Evolutionary conservation across 2,113 vertebrate species (phyloP).

Genomic region (Sitta europaea): DNA sequence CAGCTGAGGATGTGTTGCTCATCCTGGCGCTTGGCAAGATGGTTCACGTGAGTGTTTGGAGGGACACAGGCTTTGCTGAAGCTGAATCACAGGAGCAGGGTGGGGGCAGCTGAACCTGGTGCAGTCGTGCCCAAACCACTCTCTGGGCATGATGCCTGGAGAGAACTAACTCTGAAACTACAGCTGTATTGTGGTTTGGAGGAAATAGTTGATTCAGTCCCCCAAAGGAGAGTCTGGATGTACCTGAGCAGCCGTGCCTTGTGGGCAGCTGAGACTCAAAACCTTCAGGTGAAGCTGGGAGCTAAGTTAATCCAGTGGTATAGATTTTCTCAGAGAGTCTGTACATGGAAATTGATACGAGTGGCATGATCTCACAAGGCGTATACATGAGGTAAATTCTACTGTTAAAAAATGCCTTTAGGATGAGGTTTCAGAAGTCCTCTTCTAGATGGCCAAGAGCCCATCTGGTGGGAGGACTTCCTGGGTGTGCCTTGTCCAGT

Average conservation of each 20-base stretch:
- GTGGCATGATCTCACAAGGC: background rate
- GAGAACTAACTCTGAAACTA: background rate
- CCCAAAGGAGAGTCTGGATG: background rate
- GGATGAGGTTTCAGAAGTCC: background rate
- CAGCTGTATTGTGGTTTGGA: background rate
- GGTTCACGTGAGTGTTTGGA: background rate
- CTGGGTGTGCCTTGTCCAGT: background rate
- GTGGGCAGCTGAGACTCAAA: background rate
- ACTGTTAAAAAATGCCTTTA: background rate
- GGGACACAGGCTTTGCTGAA: background rate
- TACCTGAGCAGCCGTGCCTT: background rate
- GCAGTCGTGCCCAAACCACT: background rate
- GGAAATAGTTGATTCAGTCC: background rate
- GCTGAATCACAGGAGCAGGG: rapidly evolving
- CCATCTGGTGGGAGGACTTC: background rate
- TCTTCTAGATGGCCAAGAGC: background rate
- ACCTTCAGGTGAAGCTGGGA: background rate
- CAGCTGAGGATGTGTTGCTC: background rate
- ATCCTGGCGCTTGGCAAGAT: background rate
- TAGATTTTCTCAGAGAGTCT: background rate
- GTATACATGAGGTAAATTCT: background rate
- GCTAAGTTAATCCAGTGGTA: background rate
- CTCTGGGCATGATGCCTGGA: background rate
- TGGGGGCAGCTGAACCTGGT: background rate
- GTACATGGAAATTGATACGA: background rate